A percentile compares a stretch with the other conserved stretches of the same genome.
Evolutionary conservation across 2,888 invertebrate genomes (phyloP).

Genomic region (Cephus runcator): DNA sequence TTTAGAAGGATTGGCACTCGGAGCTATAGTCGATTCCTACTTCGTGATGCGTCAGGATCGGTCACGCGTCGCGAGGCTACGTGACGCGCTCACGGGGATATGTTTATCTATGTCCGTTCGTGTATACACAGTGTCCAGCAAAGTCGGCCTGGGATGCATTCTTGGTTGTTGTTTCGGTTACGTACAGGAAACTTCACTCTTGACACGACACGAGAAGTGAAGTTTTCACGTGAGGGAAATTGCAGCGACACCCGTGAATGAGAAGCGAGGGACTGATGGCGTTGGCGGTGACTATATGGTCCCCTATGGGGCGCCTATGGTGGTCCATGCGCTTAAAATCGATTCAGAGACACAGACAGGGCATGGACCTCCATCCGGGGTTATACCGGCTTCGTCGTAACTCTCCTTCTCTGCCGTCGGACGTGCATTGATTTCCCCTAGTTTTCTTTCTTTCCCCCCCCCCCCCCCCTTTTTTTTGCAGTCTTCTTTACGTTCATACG

Average conservation of each 20-base stretch:
- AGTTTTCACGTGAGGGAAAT: background rate
- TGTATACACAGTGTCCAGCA: background rate
- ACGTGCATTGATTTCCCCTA: background rate
- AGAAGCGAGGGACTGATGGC: background rate
- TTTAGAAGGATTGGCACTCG: conserved; percentile 1
- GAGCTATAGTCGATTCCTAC: background rate
- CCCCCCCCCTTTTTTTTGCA: no score
- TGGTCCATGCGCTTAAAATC: conserved; percentile 58
- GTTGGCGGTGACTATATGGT: background rate
- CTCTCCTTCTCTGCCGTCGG: conserved; percentile 22
- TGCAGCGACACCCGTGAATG: background rate
- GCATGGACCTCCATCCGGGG: conserved; percentile 47
- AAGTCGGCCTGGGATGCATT: background rate
- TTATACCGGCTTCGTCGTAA: conserved; percentile 46
- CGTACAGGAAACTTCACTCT: background rate
- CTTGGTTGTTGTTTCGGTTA: background rate
- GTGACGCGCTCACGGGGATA: background rate
- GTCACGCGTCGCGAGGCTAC: background rate
- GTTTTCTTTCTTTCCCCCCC: background rate
- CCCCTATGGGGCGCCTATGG: conserved; percentile 37
- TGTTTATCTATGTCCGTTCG: background rate
- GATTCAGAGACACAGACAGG: conserved; percentile 55
- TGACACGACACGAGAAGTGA: background rate
- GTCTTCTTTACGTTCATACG: background rate
- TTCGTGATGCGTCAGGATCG: background rate